A percentile compares a stretch with the other conserved stretches of the same genome.
These are phyloP conservation scores for Xenopus borealis DNA, from an alignment of 2,113 vertebrate species.

Conservation along the genomic window DNA sequence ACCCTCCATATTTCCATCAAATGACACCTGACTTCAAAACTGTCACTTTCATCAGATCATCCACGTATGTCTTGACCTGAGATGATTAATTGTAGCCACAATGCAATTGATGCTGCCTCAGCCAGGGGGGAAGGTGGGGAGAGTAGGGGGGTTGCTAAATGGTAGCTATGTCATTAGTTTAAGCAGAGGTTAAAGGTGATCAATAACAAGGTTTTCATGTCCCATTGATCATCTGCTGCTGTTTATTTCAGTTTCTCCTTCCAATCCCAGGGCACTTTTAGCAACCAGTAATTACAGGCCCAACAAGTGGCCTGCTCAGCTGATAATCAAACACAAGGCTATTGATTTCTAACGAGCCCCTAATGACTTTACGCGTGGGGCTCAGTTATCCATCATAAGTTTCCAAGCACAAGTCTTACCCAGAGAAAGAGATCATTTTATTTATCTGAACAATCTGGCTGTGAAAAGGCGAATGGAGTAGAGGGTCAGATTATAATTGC, in stretches of 20 bases:
- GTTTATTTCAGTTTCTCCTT: conserved; percentile 64
- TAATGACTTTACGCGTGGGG: neutral
- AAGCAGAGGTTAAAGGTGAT: conserved; percentile 90
- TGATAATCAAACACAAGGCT: conserved; percentile 56
- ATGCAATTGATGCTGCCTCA: conserved; percentile 71
- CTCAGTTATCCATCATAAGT: conserved; percentile 32
- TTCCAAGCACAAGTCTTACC: conserved; percentile 32
- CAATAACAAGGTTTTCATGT: conserved; percentile 84
- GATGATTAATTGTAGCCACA: conserved; percentile 76
- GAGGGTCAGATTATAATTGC: neutral
- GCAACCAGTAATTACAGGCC: conserved; percentile 63
- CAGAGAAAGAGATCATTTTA: conserved; percentile 1
- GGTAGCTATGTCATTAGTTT: conserved; percentile 85
- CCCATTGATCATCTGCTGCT: conserved; percentile 79
- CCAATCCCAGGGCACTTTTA: conserved; percentile 51
- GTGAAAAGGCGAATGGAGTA: conserved; percentile 1
- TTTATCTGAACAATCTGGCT: conserved; percentile 17
- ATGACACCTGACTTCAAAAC: conserved; percentile 49
- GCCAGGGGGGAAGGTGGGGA: conserved; percentile 69
- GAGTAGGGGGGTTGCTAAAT: conserved; percentile 65
- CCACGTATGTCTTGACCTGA: conserved; percentile 30
- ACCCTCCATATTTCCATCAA: conserved; percentile 32
- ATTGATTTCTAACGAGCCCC: conserved; percentile 46
- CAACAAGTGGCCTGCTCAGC: conserved; percentile 54
- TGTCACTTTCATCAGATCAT: conserved; percentile 53